These are phyloP conservation scores for Panthera uncia DNA, from an alignment of 2,113 vertebrate genomes.

Conservation along the genomic window DNA sequence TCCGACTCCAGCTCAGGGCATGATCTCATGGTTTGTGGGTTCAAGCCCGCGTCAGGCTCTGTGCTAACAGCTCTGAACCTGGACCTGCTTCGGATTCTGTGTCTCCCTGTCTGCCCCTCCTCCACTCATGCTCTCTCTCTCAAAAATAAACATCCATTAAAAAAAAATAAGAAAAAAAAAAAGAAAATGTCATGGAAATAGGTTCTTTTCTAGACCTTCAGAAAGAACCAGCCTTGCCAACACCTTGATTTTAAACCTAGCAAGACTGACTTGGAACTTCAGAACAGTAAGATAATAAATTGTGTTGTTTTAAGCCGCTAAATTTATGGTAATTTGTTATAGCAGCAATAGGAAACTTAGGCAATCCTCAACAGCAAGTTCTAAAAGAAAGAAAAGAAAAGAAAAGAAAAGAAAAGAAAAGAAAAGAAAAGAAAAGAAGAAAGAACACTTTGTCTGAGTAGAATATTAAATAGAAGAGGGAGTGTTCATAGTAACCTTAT, in stretches of 20 bases:
- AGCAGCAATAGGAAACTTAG: not conserved
- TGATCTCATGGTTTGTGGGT: no score
- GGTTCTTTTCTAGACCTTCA: not conserved
- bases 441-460: not conserved
- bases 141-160: no score
- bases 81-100: no score
- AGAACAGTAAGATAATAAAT: not conserved
- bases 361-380: not conserved
- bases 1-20: no score
- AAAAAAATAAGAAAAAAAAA: no score
- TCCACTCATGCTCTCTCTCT: no score
- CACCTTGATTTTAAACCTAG: not conserved
- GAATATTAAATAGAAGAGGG: not conserved
- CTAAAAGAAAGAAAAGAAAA: not conserved
- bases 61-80: no score
- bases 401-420: not conserved
- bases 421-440: not conserved
- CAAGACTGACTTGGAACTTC: not conserved
- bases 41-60: no score
- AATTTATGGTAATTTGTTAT: not conserved
- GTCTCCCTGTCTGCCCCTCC: no score
- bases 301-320: not conserved
- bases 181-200: not conserved
- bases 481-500: not conserved
- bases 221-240: not conserved